Percentiles rank a stretch among this genome's conserved stretches.
These are phyloP conservation scores for Chymomyza amoena DNA, from an alignment of 2,888 invertebrate genomes.

Conservation along the genomic window DNA sequence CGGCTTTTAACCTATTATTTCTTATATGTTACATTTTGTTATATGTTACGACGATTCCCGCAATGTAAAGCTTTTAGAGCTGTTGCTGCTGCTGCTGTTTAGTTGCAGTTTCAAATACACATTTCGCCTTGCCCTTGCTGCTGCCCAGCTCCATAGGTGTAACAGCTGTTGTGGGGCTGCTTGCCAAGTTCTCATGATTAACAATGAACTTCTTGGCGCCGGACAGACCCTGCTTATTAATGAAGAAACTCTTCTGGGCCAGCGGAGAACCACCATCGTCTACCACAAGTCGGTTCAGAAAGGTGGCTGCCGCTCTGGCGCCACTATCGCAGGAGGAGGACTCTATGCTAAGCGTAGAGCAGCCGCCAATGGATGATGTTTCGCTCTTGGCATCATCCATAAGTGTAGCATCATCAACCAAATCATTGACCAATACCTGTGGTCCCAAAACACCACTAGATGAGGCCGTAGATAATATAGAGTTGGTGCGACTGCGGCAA, in stretches of 20 bases:
- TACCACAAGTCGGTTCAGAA: conserved; percentile 60
- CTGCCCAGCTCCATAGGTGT: neutral
- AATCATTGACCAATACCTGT: conserved; percentile 62
- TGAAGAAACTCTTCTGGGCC: conserved; percentile 69
- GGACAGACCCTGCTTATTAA: conserved; percentile 69
- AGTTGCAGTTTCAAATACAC: neutral
- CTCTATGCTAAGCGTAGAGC: conserved; percentile 72
- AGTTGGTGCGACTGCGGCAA: conserved; percentile 56
- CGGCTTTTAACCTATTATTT: conserved; percentile 15
- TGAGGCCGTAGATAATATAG: conserved; percentile 55
- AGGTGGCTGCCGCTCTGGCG: conserved; percentile 60
- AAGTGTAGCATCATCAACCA: conserved; percentile 73
- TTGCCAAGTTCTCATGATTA: conserved; percentile 62
- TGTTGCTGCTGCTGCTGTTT: conserved; percentile 57
- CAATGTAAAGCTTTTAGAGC: conserved; percentile 48
- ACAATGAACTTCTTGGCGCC: conserved; percentile 71
- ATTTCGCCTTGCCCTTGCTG: neutral
- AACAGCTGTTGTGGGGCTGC: conserved; percentile 7
- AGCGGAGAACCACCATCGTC: conserved; percentile 53
- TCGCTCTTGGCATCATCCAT: conserved; percentile 77
- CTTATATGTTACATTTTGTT: neutral
- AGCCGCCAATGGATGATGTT: conserved; percentile 74
- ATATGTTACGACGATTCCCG: neutral
- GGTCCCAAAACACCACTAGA: conserved; percentile 45
- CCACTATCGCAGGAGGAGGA: conserved; percentile 71